Base-by-base conservation (phyloP, 2,888 invertebrate species). In the Eulithis prunata region DNA sequence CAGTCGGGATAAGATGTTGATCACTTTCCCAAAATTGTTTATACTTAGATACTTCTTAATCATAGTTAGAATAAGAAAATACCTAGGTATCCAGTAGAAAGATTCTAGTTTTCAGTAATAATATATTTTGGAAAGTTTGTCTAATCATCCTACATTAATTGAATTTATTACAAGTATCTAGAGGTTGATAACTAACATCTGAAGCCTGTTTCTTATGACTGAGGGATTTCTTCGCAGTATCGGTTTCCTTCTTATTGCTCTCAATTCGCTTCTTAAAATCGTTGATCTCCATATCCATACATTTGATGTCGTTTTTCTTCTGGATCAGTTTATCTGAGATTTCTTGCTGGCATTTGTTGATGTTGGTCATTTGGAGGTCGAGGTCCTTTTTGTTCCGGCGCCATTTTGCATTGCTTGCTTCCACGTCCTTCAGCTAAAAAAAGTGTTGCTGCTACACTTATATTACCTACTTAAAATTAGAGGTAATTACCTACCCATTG, bases 381-480 rank as follows among this genome's bases (percentile, higher is more conserved):
- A 91, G 63, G 43, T 91, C 89, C 72, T 86, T 88, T 59, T 84
- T 87, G 61, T 82, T 86, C 71, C 84, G 87, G 0, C 87, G 85
- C 91, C 91, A 92, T 76, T 88, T 90, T 5, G 64, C 71, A 41
- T 75, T 72, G 70, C 83, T 88, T 14, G 62, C 55, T 65, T 91
- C 91, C 45, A 85, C 75, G 69, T 85, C 82, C 69, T 79, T 83
- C 7, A 89, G 68, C 91, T 92, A 59, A n/a, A 62, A 41, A 5
- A 38, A 38, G 8, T 1, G 8, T 38, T 38, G 2, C 21, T 38
- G 38, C 8, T 38, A 8, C 5, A 38, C 38, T 38, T 3, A 3
- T 3, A 21, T 21, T 21, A 21, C 21, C 21, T 21, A 21, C 21
- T n/a, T n/a, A n/a, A n/a, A n/a, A n/a, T n/a, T n/a, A n/a, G n/a